Evolutionary conservation across 1,140 invertebrate species (phyloP).

Genomic region (Drosophila nikananu): DNA sequence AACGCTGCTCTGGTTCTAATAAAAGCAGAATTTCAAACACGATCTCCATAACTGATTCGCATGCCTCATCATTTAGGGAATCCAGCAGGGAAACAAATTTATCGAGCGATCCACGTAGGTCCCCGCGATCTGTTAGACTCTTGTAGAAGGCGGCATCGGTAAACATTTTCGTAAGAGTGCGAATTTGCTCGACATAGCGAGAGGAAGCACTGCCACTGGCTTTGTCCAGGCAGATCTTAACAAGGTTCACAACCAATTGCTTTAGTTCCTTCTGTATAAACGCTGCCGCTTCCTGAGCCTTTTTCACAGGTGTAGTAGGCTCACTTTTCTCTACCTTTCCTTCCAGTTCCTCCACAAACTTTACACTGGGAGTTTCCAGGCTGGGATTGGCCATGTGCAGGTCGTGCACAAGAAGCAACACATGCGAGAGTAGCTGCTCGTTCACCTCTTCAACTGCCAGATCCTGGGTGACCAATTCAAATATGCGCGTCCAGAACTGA

Average conservation of each 20-base stretch:
- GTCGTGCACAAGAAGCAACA: conserved; percentile 69
- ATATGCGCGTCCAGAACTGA: conserved; percentile 87
- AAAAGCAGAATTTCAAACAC: conserved; percentile 87
- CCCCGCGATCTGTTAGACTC: conserved; percentile 55
- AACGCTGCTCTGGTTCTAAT: conserved; percentile 85
- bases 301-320: conserved; percentile 56
- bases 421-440: conserved; percentile 60
- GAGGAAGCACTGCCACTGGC: conserved; percentile 41
- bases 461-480: conserved; percentile 84
- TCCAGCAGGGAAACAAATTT: conserved; percentile 86
- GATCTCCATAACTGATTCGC: conserved; percentile 86
- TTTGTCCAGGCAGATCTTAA: conserved; percentile 85
- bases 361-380: conserved; percentile 66
- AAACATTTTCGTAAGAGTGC: conserved; percentile 69
- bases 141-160: conserved; percentile 64
- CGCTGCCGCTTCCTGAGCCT: conserved; percentile 51
- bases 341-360: conserved; percentile 49
- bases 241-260: conserved; percentile 86
- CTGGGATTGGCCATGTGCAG: conserved; percentile 72
- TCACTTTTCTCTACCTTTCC: conserved; percentile 14
- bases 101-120: conserved; percentile 86
- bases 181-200: conserved; percentile 63
- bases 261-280: conserved; percentile 85
- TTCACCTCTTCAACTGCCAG: conserved; percentile 56
- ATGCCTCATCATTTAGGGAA: conserved; percentile 77